These are phyloP conservation scores for Ophthalmotilapia sp. DNA, from an alignment of 2,113 vertebrate genomes.

Conservation along the genomic window DNA sequence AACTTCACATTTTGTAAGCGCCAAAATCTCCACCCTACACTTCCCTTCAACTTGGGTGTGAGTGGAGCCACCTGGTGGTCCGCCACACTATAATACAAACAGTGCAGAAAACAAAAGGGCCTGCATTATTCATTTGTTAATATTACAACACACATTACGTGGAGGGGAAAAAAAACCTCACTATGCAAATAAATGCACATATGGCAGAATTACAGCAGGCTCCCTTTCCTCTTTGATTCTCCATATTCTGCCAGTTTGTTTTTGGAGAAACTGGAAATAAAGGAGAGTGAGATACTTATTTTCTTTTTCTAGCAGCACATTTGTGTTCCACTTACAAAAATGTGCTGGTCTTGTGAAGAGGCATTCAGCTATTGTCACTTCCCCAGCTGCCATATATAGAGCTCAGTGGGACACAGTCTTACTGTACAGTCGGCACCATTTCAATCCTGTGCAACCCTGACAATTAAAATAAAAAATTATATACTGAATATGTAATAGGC, in stretches of 20 bases:
- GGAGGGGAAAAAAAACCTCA: neutral
- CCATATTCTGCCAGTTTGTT: neutral
- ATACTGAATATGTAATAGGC: neutral
- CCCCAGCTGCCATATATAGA: neutral
- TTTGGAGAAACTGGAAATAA: slow-evolving; percentile 17
- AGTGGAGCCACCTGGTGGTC: too few relatives aligned
- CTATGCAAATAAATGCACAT: neutral
- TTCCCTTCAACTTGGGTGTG: too few relatives aligned
- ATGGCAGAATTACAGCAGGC: neutral
- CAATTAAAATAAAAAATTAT: neutral
- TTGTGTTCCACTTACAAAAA: slow-evolving; percentile 34
- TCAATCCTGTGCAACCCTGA: neutral
- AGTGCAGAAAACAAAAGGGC: slow-evolving; percentile 4
- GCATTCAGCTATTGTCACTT: neutral
- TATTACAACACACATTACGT: neutral
- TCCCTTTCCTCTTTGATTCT: neutral
- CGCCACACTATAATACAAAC: slow-evolving; percentile 13
- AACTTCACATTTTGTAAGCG: too few relatives aligned
- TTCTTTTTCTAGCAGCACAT: neutral
- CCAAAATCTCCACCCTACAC: too few relatives aligned
- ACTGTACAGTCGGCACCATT: neutral
- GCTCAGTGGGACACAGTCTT: neutral
- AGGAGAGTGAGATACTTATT: neutral
- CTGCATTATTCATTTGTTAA: slow-evolving; percentile 13
- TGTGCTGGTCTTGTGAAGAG: neutral